A percentile compares a stretch with the other conserved stretches of the same genome.
phyloP scores from a whole-genome alignment of 53 echinoderm and acorn worm genomes.

The Echinarachnius parma region DNA sequence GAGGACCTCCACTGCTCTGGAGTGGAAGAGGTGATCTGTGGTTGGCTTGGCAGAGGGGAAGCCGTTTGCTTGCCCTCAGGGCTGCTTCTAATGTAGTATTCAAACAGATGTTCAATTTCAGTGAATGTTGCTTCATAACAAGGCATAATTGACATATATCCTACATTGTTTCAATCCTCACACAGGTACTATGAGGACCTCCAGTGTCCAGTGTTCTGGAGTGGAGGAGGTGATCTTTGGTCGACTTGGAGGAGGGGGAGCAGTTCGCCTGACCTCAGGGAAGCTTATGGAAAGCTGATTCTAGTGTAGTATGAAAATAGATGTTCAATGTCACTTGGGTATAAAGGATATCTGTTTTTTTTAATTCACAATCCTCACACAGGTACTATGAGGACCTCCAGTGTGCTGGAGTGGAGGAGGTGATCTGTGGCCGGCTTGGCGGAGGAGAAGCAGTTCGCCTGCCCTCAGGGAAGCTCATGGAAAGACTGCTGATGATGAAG shows the following conservation, averaged over 20 bases:
- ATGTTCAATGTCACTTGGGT: neutral
- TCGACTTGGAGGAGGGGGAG: constrained; percentile 52
- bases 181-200: constrained; percentile 93
- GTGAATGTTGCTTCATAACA: too few species aligned
- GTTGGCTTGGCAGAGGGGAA: too few species aligned
- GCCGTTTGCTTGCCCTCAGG: too few species aligned
- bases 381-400: constrained; percentile 87
- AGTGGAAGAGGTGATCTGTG: too few species aligned
- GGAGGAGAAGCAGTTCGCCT: constrained; percentile 61
- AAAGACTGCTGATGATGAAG: constrained; percentile 70
- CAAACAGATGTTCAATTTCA: too few species aligned
- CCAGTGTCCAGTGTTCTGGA: constrained; percentile 32
- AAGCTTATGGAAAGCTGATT: constrained; percentile 94
- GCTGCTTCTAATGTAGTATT: too few species aligned
- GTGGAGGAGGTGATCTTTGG: constrained; percentile 64
- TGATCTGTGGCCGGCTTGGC: constrained; percentile 56
- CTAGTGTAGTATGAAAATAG: too few species aligned
- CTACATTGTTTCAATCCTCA: too few species aligned
- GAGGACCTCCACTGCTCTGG: too few species aligned
- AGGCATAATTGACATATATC: too few species aligned
- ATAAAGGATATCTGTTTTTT: neutral
- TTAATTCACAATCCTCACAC: too few species aligned
- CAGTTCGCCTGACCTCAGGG: constrained; percentile 65
- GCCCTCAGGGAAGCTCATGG: constrained; percentile 84
- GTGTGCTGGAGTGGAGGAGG: constrained; percentile 54